Evolutionary conservation across 2,888 invertebrate species (phyloP), one percentile per base, ranked within the genome.

Genomic region (Villa cingulata): DNA sequence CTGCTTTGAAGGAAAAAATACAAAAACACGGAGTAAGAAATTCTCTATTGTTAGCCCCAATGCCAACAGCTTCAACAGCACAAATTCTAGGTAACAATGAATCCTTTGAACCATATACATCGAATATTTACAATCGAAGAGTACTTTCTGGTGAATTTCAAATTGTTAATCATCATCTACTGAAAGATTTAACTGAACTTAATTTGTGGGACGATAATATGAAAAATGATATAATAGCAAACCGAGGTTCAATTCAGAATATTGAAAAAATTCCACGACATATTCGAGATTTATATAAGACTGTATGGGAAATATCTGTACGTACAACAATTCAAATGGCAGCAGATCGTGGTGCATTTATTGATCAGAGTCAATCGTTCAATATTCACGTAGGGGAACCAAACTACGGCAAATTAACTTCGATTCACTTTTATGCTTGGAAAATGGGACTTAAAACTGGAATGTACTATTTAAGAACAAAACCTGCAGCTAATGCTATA

Each of bases 31-130:
- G 98, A 12, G 73, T 97, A 0, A 74, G 97, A 48, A 98, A 98
- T 72, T 95, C 95, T 3, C 72, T 96, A 27, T 72, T 98, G 18
- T 57, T 97, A 53, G 96, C 97, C 0, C 96, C 96, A 1, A 98
- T 98, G 97, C 97, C 97, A 1, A 98, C 97, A 6, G 96, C 97
- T 10, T 95, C 96, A 1, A 98, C 97, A 0, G 97, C 98, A 3
- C 97, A 98, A 71, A 99, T 99, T 62, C 77, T 98, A 40, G 98
- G 98, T 17, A 99, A 98, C 65, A 98, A 97, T 65, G 97, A 98
- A 68, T 90, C 95, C 0, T 86, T 96, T 61, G 98, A 98, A 69
- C 91, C 98, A 0, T 98, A 96, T 68, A 97, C 96, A 1, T 94
- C 90, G 34, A 98, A 98, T 64, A 90, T 98, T 57, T 98, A 97